Conservation (phyloP, 2,797 vertebrate species). For the Aythya fuligula region DNA sequence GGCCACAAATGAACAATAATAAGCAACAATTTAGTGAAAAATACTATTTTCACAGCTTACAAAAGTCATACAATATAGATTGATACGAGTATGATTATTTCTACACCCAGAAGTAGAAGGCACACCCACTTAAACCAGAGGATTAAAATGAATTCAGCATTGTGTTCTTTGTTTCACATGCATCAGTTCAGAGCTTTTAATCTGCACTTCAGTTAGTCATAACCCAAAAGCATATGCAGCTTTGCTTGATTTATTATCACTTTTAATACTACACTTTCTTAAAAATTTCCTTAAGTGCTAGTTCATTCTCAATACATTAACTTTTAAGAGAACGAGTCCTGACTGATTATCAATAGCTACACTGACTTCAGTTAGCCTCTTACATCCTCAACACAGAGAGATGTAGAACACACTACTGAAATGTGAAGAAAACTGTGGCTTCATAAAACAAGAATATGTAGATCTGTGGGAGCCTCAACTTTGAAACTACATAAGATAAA, state of each 20-base stretch:
- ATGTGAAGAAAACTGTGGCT: slow-evolving; percentile 25
- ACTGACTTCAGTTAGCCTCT: slow-evolving; percentile 61
- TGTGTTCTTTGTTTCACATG: slow-evolving; percentile 72
- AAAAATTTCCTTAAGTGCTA: slow-evolving; percentile 46
- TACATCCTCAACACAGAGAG: slow-evolving; percentile 40
- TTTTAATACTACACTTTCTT: slow-evolving; percentile 31
- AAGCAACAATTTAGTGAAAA: slow-evolving; percentile 89
- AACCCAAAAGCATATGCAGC: slow-evolving; percentile 63
- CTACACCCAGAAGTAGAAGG: slow-evolving; percentile 72
- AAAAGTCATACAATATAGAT: slow-evolving; percentile 86
- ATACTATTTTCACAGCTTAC: slow-evolving; percentile 85
- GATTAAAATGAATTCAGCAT: slow-evolving; percentile 81
- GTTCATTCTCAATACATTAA: slow-evolving; percentile 67
- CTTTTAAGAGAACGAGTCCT: slow-evolving; percentile 67
- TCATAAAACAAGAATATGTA: background rate
- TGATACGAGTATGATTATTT: slow-evolving; percentile 86
- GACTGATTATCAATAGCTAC: slow-evolving; percentile 59
- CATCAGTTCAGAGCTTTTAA: slow-evolving; percentile 73
- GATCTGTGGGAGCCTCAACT: background rate
- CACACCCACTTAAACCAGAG: slow-evolving; percentile 78
- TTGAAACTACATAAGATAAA: slow-evolving; percentile 36
- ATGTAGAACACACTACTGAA: slow-evolving; percentile 43
- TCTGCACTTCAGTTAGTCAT: slow-evolving; percentile 62
- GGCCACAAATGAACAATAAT: slow-evolving; percentile 89
- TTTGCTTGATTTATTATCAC: slow-evolving; percentile 61